Percentiles rank a stretch among this genome's conserved stretches.
Conservation (phyloP, 2,797 vertebrate genomes). For the Mormyrus hasselquistii region DNA sequence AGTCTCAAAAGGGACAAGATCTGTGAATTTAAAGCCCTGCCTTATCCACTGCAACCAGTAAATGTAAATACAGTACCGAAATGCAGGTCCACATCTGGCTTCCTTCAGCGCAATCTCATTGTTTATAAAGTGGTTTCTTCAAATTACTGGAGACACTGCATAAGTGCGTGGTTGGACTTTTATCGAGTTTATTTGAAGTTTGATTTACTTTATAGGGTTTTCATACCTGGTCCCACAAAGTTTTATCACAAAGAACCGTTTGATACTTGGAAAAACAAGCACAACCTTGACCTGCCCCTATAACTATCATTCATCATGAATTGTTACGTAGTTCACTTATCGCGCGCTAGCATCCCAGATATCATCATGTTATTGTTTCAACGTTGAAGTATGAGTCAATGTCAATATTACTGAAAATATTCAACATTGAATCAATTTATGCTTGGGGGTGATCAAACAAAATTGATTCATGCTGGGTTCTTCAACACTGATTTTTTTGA, state of each 20-base stretch:
- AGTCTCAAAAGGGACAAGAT: neutral
- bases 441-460: too few relatives aligned
- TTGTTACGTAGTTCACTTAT: neutral
- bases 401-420: too few relatives aligned
- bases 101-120: slow-evolving; percentile 1
- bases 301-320: neutral
- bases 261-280: neutral
- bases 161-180: neutral
- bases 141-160: neutral
- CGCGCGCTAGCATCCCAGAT: neutral
- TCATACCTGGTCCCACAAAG: neutral
- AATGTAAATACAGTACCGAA: neutral
- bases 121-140: slow-evolving; percentile 6
- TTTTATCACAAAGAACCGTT: neutral
- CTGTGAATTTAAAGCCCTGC: neutral
- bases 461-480: too few relatives aligned
- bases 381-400: too few relatives aligned
- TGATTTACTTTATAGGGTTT: neutral
- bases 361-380: too few relatives aligned
- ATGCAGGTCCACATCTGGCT: neutral
- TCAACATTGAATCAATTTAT: too few relatives aligned
- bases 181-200: neutral
- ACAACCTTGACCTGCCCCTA: too few relatives aligned
- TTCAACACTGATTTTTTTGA: too few relatives aligned
- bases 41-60: neutral